Conservation (phyloP, 1,140 invertebrate species). For the Lepidostoma basale region DNA sequence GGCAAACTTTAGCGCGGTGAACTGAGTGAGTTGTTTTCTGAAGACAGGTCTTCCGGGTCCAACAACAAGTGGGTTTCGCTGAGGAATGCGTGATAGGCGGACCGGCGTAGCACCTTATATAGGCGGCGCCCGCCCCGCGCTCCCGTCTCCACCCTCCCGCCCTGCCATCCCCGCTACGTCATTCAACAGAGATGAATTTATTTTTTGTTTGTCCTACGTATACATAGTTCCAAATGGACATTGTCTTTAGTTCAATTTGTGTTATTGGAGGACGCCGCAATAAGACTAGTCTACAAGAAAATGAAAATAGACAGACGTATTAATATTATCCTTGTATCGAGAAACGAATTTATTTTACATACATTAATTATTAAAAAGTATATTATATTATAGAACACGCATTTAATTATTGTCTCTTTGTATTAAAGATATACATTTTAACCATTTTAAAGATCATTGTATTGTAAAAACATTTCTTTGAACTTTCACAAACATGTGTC, state of each 20-base stretch:
- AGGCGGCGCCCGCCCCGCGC: slow-evolving; percentile 1
- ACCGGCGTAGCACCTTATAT: slow-evolving; percentile 16
- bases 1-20: slow-evolving; percentile 1
- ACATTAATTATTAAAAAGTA: too few relatives aligned
- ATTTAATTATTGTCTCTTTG: too few relatives aligned
- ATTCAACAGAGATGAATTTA: slow-evolving; percentile 13
- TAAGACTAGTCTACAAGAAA: too few relatives aligned
- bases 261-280: slow-evolving; percentile 5
- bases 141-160: background rate
- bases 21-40: background rate
- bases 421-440: too few relatives aligned
- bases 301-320: too few relatives aligned
- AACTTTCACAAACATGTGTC: too few relatives aligned
- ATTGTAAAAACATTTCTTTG: too few relatives aligned
- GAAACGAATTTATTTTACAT: too few relatives aligned
- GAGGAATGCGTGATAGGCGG: slow-evolving; percentile 16
- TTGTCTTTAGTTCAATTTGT: slow-evolving; percentile 2
- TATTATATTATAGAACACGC: too few relatives aligned
- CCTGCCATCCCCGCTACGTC: background rate
- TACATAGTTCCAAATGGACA: background rate
- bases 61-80: slow-evolving; percentile 25
- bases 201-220: slow-evolving; percentile 8
- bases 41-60: background rate
- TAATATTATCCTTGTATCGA: too few relatives aligned
- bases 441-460: too few relatives aligned